Evolutionary conservation across 2,888 invertebrate species (phyloP), one percentile per base, ranked within the genome.

Genomic region (Spicauda simplicius): DNA sequence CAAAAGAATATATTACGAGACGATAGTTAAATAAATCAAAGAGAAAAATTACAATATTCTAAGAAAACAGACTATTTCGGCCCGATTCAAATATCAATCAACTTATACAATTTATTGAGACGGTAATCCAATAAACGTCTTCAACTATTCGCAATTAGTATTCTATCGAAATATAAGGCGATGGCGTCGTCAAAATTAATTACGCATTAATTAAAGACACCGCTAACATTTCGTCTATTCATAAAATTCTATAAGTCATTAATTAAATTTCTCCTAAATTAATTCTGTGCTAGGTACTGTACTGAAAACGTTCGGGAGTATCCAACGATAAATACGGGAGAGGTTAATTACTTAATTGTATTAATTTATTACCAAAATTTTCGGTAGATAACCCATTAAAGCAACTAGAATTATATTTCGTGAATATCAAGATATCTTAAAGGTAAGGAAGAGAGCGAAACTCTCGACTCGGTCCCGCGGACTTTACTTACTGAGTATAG

Each of bases 141-240:
- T 57, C 33, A 52, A 55, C 45, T 56, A 63, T 48, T 56, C 55
- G 8, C 48, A 64, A 64, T 58, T 58, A 64, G 64, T 64, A 64
- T 58, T 64, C 25, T 25, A 12, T 41, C 25, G 16, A 53, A 58
- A 58, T 16, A 57, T 53, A 64, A 58, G 52, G 20, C 56, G 64
- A 52, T 20, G 8, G 25, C 18, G 55, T 57, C 50, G 33, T 64
- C 56, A 50, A 64, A 58, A 64, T 58, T 20, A 52, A 64, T 57
- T 57, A 57, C 64, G 58, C 41, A 58, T 64, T 58, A 41, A 65
- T 65, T 53, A 65, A 65, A 65, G 25, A 62, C 48, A 18, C 53
- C 45, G 45, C 11, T 20, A 63, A 14, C 48, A 57, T 57, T 57
- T 50, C 19, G 52, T 41, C 53, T 54, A 59, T 65, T 65, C 18